Evolutionary conservation across 2,888 invertebrate species (phyloP).

Genomic region (Calliopum simillimum): DNA sequence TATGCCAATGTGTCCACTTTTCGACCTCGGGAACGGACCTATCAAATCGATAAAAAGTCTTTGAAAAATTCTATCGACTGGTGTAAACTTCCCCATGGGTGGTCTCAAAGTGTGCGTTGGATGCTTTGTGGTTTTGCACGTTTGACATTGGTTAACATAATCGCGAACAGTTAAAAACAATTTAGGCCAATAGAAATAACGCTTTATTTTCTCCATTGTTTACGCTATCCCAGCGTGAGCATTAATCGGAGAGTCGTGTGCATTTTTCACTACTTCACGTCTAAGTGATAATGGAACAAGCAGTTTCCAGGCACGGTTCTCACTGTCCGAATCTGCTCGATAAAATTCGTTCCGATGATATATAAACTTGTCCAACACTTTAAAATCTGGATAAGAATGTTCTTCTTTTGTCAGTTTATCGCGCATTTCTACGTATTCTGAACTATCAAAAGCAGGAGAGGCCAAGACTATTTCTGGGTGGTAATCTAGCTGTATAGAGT

Average conservation of each 20-base stretch:
- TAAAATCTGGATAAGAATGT: too few relatives aligned
- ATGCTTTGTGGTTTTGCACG: not conserved
- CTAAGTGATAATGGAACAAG: not conserved
- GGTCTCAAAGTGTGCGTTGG: not conserved
- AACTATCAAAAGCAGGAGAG: not conserved
- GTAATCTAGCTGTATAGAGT: not conserved
- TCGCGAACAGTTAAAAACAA: not conserved
- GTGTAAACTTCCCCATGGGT: too few relatives aligned
- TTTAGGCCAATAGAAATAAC: conserved; percentile 7
- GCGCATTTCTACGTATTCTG: not conserved
- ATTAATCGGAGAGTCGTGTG: too few relatives aligned
- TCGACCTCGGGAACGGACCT: not conserved
- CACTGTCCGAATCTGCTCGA: not conserved
- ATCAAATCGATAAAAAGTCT: not conserved
- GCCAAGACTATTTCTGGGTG: not conserved
- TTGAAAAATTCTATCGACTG: not conserved
- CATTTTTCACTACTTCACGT: not conserved
- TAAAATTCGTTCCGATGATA: not conserved
- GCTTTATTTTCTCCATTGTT: not conserved
- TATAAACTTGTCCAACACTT: not conserved
- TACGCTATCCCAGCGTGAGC: not conserved
- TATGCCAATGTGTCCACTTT: not conserved
- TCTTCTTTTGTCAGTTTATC: too few relatives aligned
- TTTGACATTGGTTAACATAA: not conserved
- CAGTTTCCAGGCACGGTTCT: not conserved